Evolutionary conservation across 2,888 invertebrate species (phyloP).

Genomic region (Lasioglossum marginatum): DNA sequence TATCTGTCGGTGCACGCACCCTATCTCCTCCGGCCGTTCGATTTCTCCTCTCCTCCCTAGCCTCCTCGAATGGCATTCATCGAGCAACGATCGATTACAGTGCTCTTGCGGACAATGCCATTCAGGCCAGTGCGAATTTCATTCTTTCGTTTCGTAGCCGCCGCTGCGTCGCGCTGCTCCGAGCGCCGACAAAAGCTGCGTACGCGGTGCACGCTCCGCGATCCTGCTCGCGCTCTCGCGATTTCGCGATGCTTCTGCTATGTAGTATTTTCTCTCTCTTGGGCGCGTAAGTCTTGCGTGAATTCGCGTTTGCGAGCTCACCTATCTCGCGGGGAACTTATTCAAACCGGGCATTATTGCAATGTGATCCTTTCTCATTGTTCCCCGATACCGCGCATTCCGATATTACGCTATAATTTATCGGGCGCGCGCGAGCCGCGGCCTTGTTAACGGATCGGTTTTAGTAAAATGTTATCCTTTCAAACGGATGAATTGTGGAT

Average conservation of each 20-base stretch:
- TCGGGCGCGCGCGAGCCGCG: slow-evolving; percentile 7
- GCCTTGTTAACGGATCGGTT: slow-evolving; percentile 45
- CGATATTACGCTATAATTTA: slow-evolving; percentile 55
- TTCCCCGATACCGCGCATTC: slow-evolving; percentile 31
- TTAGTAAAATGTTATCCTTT: slow-evolving; percentile 49
- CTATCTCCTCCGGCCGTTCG: slow-evolving; percentile 42
- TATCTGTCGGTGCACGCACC: slow-evolving; percentile 68
- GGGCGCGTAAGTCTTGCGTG: slow-evolving; percentile 66
- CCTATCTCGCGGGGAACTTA: slow-evolving; percentile 54
- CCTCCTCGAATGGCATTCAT: slow-evolving; percentile 62
- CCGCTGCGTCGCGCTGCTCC: slow-evolving; percentile 5
- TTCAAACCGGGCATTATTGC: slow-evolving; percentile 57
- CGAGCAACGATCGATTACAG: slow-evolving; percentile 70
- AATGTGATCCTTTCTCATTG: slow-evolving; percentile 56
- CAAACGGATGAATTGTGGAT: slow-evolving; percentile 27
- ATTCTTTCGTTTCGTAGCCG: slow-evolving; percentile 63
- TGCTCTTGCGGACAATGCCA: slow-evolving; percentile 67
- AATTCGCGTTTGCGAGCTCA: slow-evolving; percentile 53
- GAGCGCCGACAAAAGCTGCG: slow-evolving; percentile 64
- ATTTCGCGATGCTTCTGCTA: slow-evolving; percentile 50
- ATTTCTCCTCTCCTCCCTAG: slow-evolving; percentile 39
- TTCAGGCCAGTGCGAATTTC: slow-evolving; percentile 68
- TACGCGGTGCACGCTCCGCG: slow-evolving; percentile 29
- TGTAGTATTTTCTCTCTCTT: slow-evolving; percentile 30
- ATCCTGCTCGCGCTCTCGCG: not conserved